A percentile compares a stretch with the other conserved stretches of the same genome.
These are phyloP conservation scores for Perca fluviatilis DNA, from an alignment of 2,113 vertebrate genomes.

Conservation along the genomic window DNA sequence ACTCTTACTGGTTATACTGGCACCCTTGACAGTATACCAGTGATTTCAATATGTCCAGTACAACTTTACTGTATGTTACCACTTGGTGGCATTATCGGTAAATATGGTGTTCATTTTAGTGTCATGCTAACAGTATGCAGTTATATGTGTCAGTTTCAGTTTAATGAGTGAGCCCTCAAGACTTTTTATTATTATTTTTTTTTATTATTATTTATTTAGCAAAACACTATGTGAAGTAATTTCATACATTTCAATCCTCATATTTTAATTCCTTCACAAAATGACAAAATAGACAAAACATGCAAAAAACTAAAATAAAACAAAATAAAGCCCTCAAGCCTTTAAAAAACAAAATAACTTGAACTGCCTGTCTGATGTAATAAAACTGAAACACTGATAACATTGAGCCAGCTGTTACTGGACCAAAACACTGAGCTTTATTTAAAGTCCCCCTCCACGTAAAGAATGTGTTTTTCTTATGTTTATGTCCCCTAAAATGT, in stretches of 20 bases:
- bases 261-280: no score
- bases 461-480: no score
- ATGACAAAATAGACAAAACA: no score
- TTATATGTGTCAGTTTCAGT: neutral
- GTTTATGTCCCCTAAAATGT: no score
- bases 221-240: no score
- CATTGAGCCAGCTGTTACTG: no score
- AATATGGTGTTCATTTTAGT: neutral
- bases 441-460: no score
- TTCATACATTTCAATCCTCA: no score
- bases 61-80: neutral
- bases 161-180: neutral
- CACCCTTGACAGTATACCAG: neutral
- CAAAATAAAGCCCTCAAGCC: no score
- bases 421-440: no score
- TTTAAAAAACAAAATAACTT: neutral
- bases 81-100: neutral
- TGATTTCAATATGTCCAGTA: neutral
- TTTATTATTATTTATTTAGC: no score
- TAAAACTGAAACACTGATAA: neutral
- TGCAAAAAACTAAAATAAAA: no score
- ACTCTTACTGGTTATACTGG: neutral
- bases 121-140: neutral
- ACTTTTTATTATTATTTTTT: neutral
- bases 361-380: neutral